Evolutionary conservation across 2,797 vertebrate genomes (phyloP).

Genomic region (Kryptopterus vitreolus): DNA sequence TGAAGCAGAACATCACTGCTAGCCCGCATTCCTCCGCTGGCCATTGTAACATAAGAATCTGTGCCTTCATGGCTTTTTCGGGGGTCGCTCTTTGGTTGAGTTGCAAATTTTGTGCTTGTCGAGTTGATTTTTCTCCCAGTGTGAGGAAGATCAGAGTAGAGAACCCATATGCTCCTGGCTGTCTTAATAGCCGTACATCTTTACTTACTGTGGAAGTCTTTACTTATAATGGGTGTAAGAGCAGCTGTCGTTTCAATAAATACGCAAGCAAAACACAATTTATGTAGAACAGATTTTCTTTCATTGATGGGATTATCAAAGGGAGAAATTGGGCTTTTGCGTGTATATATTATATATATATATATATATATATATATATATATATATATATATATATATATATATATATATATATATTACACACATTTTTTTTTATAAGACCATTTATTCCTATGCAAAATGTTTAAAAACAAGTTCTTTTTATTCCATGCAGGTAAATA

Average conservation of each 20-base stretch:
- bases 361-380: no score
- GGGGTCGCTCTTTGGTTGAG: slow-evolving; percentile 53
- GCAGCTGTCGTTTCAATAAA: background rate
- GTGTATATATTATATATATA: no score
- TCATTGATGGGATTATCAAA: no score
- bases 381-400: no score
- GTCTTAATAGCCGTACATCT: slow-evolving; percentile 26
- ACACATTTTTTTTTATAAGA: background rate
- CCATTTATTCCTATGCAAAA: no score
- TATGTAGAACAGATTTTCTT: background rate
- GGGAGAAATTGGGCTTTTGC: no score
- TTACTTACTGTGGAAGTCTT: background rate
- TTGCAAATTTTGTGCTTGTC: slow-evolving; percentile 64
- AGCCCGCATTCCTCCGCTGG: slow-evolving; percentile 68
- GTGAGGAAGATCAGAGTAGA: slow-evolving; percentile 12
- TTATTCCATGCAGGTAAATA: background rate
- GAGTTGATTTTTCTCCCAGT: slow-evolving; percentile 34
- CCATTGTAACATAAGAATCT: slow-evolving; percentile 66
- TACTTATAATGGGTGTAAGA: background rate
- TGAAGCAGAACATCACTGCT: slow-evolving; percentile 64
- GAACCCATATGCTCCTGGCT: background rate
- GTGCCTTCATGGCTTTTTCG: slow-evolving; percentile 55
- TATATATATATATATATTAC: no score
- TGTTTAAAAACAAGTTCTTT: no score
- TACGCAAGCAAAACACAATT: background rate